These are phyloP conservation scores for Drosophila greeni DNA, from an alignment of 2,888 invertebrate species.

Conservation along the genomic window DNA sequence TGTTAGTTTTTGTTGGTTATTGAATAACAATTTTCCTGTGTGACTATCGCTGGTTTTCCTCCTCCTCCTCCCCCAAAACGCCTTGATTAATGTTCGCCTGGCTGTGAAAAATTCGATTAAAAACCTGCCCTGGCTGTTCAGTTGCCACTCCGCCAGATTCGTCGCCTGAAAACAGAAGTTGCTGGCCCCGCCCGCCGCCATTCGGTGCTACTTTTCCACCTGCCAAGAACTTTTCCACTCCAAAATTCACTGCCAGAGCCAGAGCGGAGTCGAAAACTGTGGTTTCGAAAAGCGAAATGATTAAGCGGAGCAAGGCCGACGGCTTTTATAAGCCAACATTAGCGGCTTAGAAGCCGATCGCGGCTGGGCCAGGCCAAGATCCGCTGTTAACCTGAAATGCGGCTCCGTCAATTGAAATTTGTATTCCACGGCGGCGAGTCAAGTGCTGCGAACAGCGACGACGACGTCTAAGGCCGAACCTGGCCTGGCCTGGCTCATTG, in stretches of 20 bases:
- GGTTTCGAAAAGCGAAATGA: conserved; percentile 24
- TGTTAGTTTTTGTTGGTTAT: neutral
- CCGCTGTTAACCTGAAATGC: conserved; percentile 16
- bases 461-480: conserved; percentile 36
- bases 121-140: conserved; percentile 10
- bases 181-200: neutral
- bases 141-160: conserved; percentile 9
- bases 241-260: conserved; percentile 33
- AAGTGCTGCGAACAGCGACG: conserved; percentile 27
- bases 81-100: conserved; percentile 15
- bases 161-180: conserved; percentile 6
- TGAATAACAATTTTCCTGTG: conserved; percentile 8
- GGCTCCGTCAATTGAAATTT: conserved; percentile 38
- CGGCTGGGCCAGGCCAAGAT: conserved; percentile 25
- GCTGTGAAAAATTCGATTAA: conserved; percentile 31
- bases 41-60: conserved; percentile 3
- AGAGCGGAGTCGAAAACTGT: conserved; percentile 14
- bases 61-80: neutral
- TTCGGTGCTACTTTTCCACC: conserved; percentile 6
- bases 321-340: conserved; percentile 39
- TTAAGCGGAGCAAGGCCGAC: conserved; percentile 62
- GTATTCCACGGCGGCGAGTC: conserved; percentile 27
- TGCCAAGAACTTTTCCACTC: conserved; percentile 37
- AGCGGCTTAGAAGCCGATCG: conserved; percentile 36
- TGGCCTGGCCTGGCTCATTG: conserved; percentile 55